Evolutionary conservation across 2,113 vertebrate species (phyloP).

Genomic region (Leiothrix lutea): DNA sequence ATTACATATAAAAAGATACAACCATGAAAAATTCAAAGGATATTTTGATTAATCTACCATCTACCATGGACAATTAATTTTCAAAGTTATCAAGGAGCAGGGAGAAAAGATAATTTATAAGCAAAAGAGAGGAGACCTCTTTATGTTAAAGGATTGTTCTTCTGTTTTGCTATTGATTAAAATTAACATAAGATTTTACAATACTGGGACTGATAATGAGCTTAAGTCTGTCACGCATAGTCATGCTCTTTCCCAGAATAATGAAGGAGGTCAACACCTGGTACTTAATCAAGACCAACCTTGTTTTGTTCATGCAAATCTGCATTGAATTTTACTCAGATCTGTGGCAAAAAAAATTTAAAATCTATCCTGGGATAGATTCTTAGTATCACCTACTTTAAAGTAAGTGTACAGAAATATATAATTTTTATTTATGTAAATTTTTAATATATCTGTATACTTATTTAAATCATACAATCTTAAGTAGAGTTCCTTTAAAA

Average conservation of each 20-base stretch:
- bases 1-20: not conserved
- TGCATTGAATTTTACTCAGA: not conserved
- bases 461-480: not conserved
- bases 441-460: not conserved
- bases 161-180: not conserved
- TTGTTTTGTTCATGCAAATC: not conserved
- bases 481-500: not conserved
- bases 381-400: not conserved
- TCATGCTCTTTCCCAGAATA: not conserved
- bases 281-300: not conserved
- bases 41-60: not conserved
- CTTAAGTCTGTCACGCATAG: not conserved
- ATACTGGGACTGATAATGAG: not conserved
- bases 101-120: not conserved
- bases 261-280: not conserved
- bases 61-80: not conserved
- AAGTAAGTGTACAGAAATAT: not conserved
- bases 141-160: not conserved
- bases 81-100: not conserved
- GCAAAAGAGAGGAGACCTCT: not conserved
- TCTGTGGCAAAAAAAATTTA: not conserved
- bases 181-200: not conserved
- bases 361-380: not conserved
- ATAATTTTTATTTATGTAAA: not conserved
- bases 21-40: not conserved